phyloP scores from a whole-genome alignment of 2,113 vertebrate genomes.

The Bothrops jararaca region DNA sequence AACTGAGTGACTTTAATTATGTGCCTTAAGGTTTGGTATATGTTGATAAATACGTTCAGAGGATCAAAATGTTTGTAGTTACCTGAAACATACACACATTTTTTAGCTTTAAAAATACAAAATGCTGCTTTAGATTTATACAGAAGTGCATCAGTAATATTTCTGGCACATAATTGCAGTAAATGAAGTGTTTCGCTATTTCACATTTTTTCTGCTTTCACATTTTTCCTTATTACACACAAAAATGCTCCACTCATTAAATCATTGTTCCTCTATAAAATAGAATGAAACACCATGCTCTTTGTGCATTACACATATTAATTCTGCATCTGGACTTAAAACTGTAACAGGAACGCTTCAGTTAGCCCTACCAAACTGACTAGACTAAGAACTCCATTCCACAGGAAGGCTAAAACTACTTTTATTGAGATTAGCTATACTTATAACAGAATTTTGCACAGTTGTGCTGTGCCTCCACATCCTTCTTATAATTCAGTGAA shows the following conservation, averaged over 20 bases:
- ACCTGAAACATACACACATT: not conserved
- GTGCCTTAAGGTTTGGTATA: too few relatives aligned
- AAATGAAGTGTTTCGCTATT: conserved; percentile 38
- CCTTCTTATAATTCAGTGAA: not conserved
- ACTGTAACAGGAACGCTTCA: not conserved
- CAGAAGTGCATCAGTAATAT: not conserved
- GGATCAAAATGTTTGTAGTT: not conserved
- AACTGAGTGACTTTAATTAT: not conserved
- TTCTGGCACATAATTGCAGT: not conserved
- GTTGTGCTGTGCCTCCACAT: not conserved
- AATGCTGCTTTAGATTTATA: not conserved
- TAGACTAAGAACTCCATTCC: not conserved
- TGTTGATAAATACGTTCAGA: not conserved
- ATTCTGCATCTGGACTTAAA: not conserved
- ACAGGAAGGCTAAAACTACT: not conserved
- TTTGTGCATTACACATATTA: not conserved
- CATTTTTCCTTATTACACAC: conserved; percentile 22
- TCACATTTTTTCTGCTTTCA: conserved; percentile 33
- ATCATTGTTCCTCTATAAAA: conserved; percentile 34
- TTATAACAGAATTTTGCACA: not conserved
- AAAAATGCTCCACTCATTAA: conserved; percentile 30
- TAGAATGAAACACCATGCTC: conserved; percentile 13
- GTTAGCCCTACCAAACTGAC: not conserved
- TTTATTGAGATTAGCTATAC: not conserved
- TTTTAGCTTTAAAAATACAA: conserved; percentile 2